A percentile compares a stretch with the other conserved stretches of the same genome.
phyloP scores from a whole-genome alignment of 2,113 vertebrate genomes.

The Pseudorasbora parva region DNA sequence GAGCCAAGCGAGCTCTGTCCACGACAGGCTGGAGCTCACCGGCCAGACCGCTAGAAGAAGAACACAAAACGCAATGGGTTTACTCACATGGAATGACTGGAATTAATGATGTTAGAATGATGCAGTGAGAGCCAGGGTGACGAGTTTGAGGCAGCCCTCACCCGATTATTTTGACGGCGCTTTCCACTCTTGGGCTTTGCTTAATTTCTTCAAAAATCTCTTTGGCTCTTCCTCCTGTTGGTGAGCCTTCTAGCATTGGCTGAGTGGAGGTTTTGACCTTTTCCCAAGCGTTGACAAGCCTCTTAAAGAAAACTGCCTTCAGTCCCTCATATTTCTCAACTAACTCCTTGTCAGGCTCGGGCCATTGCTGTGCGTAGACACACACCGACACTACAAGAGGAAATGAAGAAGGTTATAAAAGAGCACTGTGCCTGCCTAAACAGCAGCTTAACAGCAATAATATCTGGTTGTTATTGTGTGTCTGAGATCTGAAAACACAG shows the following conservation, averaged over 20 bases:
- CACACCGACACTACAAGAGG: constrained; percentile 69
- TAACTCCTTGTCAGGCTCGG: constrained; percentile 68
- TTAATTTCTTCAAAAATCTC: neutral
- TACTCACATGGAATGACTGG: neutral
- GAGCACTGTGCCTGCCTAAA: neutral
- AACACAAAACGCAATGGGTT: neutral
- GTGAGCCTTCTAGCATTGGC: neutral
- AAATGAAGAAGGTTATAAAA: too few species aligned
- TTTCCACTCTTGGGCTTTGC: constrained; percentile 53
- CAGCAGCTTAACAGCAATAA: neutral
- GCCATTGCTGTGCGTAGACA: constrained; percentile 53
- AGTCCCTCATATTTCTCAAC: constrained; percentile 63
- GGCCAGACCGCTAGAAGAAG: constrained; percentile 61
- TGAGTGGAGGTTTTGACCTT: neutral
- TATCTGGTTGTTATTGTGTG: neutral
- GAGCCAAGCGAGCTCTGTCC: constrained; percentile 58
- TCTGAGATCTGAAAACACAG: neutral
- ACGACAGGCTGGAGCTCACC: constrained; percentile 61
- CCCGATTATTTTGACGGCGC: constrained; percentile 53
- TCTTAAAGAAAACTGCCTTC: constrained; percentile 61
- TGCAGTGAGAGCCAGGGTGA: neutral
- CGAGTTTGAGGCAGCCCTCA: constrained; percentile 40
- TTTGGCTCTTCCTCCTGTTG: neutral
- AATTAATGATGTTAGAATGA: too few species aligned
- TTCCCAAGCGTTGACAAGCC: constrained; percentile 51